These are phyloP conservation scores for Gari tellinella DNA, from an alignment of 2,888 invertebrate genomes.

Conservation along the genomic window DNA sequence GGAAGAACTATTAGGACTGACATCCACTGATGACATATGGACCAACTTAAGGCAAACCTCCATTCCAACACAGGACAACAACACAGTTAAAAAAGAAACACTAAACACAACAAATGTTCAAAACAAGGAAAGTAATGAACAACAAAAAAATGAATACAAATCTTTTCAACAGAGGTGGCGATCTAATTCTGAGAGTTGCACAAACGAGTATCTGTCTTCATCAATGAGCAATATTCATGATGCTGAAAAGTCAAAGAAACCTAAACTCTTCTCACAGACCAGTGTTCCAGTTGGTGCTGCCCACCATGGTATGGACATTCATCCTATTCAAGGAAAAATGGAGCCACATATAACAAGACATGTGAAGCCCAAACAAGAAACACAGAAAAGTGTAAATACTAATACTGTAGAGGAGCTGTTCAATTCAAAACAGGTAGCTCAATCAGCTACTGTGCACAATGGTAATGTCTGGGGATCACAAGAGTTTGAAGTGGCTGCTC, in stretches of 20 bases:
- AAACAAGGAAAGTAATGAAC: background rate
- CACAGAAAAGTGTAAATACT: constrained; percentile 28
- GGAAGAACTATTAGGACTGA: constrained; percentile 60
- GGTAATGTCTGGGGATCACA: constrained; percentile 49
- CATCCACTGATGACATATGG: constrained; percentile 59
- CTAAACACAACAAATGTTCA: background rate
- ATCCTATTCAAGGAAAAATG: too few species aligned
- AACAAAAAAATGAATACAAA: background rate
- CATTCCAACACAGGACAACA: too few species aligned
- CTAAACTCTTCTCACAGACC: too few species aligned
- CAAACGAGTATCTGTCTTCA: too few species aligned
- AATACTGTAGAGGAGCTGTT: constrained; percentile 55
- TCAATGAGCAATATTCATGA: too few species aligned
- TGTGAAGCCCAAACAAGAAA: background rate
- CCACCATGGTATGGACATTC: too few species aligned
- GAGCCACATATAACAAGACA: background rate
- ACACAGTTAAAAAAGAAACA: too few species aligned
- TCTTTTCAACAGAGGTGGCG: too few species aligned
- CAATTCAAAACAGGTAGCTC: constrained; percentile 41
- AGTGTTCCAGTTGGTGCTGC: too few species aligned
- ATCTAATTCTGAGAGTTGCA: too few species aligned
- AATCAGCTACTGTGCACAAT: constrained; percentile 11
- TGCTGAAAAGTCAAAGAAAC: too few species aligned
- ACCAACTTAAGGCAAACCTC: constrained; percentile 16
- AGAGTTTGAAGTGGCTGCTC: constrained; percentile 37